A percentile compares a stretch with the other conserved stretches of the same genome.
Conservation (phyloP, 2,888 invertebrate species). For the Helleia helle region DNA sequence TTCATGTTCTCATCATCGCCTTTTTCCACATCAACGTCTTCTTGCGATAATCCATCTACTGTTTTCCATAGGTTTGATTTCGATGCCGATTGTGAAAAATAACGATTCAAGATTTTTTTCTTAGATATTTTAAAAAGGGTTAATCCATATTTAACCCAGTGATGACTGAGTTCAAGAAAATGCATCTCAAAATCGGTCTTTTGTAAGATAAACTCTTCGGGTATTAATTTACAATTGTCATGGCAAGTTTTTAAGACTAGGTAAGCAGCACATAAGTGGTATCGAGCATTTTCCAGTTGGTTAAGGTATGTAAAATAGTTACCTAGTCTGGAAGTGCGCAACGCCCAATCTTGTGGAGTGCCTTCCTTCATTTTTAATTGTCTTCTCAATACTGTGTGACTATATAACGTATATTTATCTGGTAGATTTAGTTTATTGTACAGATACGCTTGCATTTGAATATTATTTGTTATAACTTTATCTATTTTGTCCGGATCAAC, state of each 20-base stretch:
- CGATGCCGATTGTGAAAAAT: slow-evolving; percentile 45
- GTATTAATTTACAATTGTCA: slow-evolving; percentile 59
- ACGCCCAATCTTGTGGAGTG: slow-evolving; percentile 73
- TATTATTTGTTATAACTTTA: slow-evolving; percentile 74
- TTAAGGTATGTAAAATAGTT: slow-evolving; percentile 63
- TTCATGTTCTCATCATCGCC: slow-evolving; percentile 46
- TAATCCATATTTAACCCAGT: slow-evolving; percentile 76
- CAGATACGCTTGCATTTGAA: slow-evolving; percentile 76
- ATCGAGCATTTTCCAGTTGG: slow-evolving; percentile 66
- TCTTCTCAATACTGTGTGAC: slow-evolving; percentile 71
- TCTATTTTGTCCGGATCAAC: slow-evolving; percentile 67
- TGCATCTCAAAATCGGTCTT: slow-evolving; percentile 57
- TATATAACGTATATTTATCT: slow-evolving; percentile 66
- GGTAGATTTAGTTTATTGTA: slow-evolving; percentile 71
- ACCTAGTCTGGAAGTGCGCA: slow-evolving; percentile 68
- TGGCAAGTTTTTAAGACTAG: slow-evolving; percentile 72
- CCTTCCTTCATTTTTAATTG: slow-evolving; percentile 73
- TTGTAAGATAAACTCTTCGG: slow-evolving; percentile 52
- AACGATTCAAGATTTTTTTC: slow-evolving; percentile 52
- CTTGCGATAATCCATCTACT: slow-evolving; percentile 38
- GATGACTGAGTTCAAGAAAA: slow-evolving; percentile 68
- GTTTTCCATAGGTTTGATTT: slow-evolving; percentile 52
- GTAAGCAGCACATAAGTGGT: slow-evolving; percentile 78
- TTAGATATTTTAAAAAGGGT: slow-evolving; percentile 73
- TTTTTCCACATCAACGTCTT: slow-evolving; percentile 27